phyloP scores from a whole-genome alignment of 2,113 vertebrate genomes.

The Axis porcinus region DNA sequence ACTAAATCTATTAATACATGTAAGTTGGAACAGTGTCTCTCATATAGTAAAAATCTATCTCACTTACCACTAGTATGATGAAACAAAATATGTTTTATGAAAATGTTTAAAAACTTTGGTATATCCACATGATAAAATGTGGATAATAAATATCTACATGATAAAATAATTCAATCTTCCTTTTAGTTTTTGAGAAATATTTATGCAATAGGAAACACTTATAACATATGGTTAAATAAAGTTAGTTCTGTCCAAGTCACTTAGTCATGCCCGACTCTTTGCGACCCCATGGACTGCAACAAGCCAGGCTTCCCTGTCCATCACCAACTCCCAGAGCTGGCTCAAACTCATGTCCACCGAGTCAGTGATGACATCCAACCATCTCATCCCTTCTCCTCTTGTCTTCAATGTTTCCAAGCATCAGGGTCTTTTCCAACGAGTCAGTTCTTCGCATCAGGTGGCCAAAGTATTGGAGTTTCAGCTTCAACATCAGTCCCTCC shows the following conservation, averaged over 20 bases:
- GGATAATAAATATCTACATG: not conserved
- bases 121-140: not conserved
- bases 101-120: not conserved
- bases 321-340: not conserved
- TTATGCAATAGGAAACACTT: not conserved
- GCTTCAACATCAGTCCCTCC: not conserved
- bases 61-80: not conserved
- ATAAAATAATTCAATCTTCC: not conserved
- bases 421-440: not conserved
- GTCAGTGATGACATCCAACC: not conserved
- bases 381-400: not conserved
- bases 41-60: not conserved
- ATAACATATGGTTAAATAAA: not conserved
- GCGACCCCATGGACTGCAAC: not conserved
- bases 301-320: not conserved
- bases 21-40: not conserved
- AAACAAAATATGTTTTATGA: not conserved
- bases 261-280: not conserved
- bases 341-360: not conserved
- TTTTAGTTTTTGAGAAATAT: not conserved
- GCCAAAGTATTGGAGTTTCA: not conserved
- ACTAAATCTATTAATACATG: not conserved
- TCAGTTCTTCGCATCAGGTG: not conserved
- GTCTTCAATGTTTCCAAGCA: not conserved
- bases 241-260: not conserved